phyloP scores from a whole-genome alignment of 2,888 invertebrate genomes.

The Oxystoma pomonae region DNA sequence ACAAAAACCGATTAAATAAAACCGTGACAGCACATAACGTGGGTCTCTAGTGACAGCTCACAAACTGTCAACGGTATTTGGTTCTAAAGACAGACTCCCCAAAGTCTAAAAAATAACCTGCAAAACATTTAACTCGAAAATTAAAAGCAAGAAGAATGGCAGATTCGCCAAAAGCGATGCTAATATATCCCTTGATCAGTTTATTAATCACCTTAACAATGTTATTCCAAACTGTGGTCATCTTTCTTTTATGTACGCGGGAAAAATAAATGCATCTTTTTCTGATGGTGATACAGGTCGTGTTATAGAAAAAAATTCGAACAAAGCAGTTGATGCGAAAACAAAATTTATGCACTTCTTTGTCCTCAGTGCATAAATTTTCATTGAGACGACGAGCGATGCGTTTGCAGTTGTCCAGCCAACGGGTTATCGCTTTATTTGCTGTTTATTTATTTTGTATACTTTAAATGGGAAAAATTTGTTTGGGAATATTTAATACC shows the following conservation, averaged over 20 bases:
- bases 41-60: constrained; percentile 36
- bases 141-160: constrained; percentile 2
- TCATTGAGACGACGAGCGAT: constrained; percentile 1
- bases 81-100: constrained; percentile 23
- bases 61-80: constrained; percentile 36
- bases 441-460: neutral
- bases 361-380: constrained; percentile 13
- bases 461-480: neutral
- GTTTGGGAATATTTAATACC: neutral
- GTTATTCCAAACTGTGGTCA: neutral
- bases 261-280: neutral
- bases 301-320: neutral
- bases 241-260: neutral
- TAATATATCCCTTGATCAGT: neutral
- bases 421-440: constrained; percentile 4
- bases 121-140: constrained; percentile 1
- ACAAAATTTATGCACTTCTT: constrained; percentile 15
- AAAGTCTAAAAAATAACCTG: constrained; percentile 5
- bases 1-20: neutral
- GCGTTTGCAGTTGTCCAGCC: constrained; percentile 2
- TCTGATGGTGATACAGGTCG: neutral
- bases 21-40: constrained; percentile 27
- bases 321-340: constrained; percentile 3
- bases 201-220: neutral
- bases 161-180: constrained; percentile 2